A percentile compares a stretch with the other conserved stretches of the same genome.
These are phyloP conservation scores for Nyctalus aviator DNA, from an alignment of 2,797 vertebrate species.

Conservation along the genomic window DNA sequence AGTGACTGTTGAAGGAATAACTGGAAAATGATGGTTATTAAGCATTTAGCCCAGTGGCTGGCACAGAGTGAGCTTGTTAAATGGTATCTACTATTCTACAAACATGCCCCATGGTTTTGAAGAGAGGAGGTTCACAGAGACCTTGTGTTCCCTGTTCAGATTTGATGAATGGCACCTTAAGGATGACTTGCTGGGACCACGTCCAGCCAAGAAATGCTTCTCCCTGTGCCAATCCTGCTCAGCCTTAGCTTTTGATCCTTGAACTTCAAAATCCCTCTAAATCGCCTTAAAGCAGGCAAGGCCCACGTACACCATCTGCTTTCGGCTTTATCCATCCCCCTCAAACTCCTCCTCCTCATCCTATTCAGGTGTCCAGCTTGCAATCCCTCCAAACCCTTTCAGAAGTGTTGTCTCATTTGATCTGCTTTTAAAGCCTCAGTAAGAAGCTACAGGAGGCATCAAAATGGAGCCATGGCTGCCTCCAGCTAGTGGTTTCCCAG, in stretches of 20 bases:
- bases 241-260: constrained; percentile 32
- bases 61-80: background rate
- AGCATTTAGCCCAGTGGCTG: background rate
- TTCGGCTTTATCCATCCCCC: background rate
- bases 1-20: background rate
- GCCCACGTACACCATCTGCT: background rate
- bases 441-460: background rate
- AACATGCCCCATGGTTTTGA: background rate
- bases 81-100: background rate
- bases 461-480: background rate
- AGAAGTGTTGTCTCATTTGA: background rate
- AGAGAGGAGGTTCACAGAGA: background rate
- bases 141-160: background rate
- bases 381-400: background rate
- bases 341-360: background rate
- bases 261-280: background rate
- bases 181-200: background rate
- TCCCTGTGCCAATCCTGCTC: background rate
- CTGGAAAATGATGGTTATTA: background rate
- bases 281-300: background rate
- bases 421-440: background rate
- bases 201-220: background rate
- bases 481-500: background rate
- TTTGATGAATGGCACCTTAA: background rate
- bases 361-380: background rate